Evolutionary conservation across 2,888 invertebrate genomes (phyloP), one percentile per base, ranked within the genome.

Genomic region (Iselma pallidipennis): DNA sequence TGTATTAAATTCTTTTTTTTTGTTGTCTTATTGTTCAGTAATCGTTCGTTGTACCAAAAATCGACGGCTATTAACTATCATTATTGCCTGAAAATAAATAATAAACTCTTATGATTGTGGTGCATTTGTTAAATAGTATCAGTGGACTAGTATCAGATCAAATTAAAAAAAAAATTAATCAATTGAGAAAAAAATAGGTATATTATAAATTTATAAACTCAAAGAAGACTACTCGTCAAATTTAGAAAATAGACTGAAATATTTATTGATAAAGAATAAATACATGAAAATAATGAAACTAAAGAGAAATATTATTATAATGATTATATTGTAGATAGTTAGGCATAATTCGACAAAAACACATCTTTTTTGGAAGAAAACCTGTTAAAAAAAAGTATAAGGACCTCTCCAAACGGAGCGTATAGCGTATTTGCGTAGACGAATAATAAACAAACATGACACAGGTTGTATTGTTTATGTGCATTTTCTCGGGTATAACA

Each of bases 51-150:
- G 12, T n/a, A 49, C 7, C 16, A 21, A 42, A 16, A 49, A 3
- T 12, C 31, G n/a, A 33, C 53, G 19, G 26, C 25, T 49, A 23
- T 37, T 14, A 25, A 59, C 48, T 50, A 21, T 60, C 62, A 51
- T 67, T 63, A 72, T 70, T 70, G 71, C 71, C 72, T 72, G 70
- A 70, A 66, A 63, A 65, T n/a, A n/a, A n/a, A n/a, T 55, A 62
- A 62, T 66, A 62, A 72, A 78, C 79, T 80, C 77, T 81, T 81
- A 80, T 80, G 80, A 80, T 76, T 76, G 79, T 74, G 78, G 80
- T 79, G 80, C 79, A 77, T 45, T 78, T 78, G 77, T 77, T 77
- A 75, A 73, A 68, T 76, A 77, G 72, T 71, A 68, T 70, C 71
- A 74, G 71, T 72, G 69, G 10, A 45, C 45, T 45, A 45, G 21